Evolutionary conservation across 2,888 invertebrate species (phyloP), one percentile per base, ranked within the genome.

Genomic region (Drosophila ustulata): DNA sequence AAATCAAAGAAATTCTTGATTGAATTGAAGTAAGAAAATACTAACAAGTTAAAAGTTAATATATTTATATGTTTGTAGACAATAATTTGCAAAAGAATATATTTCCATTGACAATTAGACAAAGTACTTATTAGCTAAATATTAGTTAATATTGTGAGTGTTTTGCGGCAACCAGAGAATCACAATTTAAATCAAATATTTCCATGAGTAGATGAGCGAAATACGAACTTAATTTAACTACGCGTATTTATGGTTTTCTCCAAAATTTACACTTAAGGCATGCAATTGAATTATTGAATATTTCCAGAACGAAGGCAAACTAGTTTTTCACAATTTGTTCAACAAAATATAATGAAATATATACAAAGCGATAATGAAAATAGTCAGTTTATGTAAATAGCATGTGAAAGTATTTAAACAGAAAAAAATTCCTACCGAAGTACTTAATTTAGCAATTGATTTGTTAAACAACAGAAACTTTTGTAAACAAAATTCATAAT

Each of bases 391-490:
- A 65, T 85, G 88, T 80, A 89, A 79, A 85, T 89, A 87, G 75
- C 65, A 75, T 67, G 63, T 69, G 30, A 74, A 82, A 72, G 68
- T 74, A 82, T 76, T 89, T 62, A 78, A 53, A 73, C 66, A 71
- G 67, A 87, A 75, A 79, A 84, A 82, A 83, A 89, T 82, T 88
- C 89, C 89, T 89, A 87, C 87, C 87, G 87, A 87, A 76, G 80
- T 66, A 66, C 69, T 78, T 59, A 72, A 75, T 75, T 67, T 6
- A 72, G 65, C 34, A 59, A 67, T 45, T 53, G 8, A 64, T 45
- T 46, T n/a, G 9, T n/a, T 13, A 11, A 43, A 25, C n/a, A 32
- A 53, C 39, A 9, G 25, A 46, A 8, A 23, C 26, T 37, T 34
- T 34, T 59, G 37, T 57, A 56, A 70, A 61, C 49, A 39, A 30